Evolutionary conservation across 2,113 vertebrate species (phyloP), one percentile per base, ranked within the genome.

Genomic region (Upupa epops): DNA sequence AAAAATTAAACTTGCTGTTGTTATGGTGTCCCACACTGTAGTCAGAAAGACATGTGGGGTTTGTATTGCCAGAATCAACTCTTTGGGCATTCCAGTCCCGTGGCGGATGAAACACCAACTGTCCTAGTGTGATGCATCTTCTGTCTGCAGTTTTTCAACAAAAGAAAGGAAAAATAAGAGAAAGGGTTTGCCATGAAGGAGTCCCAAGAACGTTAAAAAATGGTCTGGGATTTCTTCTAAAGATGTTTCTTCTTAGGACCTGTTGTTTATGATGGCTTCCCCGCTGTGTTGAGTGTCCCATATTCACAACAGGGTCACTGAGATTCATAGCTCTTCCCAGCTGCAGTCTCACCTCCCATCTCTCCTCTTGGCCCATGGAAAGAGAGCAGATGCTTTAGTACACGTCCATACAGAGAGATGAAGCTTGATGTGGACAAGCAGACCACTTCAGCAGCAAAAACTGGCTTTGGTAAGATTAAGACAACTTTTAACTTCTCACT

Each of bases 61-160:
- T 89, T 88, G 90, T 88, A 81, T 72, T 92, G 37, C 83, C 72
- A 26, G 28, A 78, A n/a, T 68, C 71, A 88, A 92, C 20, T 17
- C 78, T 56, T 77, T 6, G 9, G 29, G 14, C n/a, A 78, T 88
- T 93, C 90, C 49, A 71, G 61, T 75, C n/a, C 73, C 31, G 31
- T 15, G 52, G 32, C 32, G 24, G n/a, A 78, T 22, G 25, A 64
- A 90, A 68, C 8, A 54, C 24, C 34, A 70, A 34, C 52, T 0
- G 2, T 48, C n/a, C 0, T 0, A 4, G 24, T 34, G 26, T 59
- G 13, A 48, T 56, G 26, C 34, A 56, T 84, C 80, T 80, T 77
- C 65, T 37, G 37, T 52, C 40, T 45, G 18, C 18, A 86, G 29
- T 20, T 83, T 88, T 75, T 29, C 34, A 70, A 37, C 6, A 34